Percentiles rank a stretch among this genome's conserved stretches.
Evolutionary conservation across 2,888 invertebrate genomes (phyloP).

Genomic region (Thereva nobilitata): DNA sequence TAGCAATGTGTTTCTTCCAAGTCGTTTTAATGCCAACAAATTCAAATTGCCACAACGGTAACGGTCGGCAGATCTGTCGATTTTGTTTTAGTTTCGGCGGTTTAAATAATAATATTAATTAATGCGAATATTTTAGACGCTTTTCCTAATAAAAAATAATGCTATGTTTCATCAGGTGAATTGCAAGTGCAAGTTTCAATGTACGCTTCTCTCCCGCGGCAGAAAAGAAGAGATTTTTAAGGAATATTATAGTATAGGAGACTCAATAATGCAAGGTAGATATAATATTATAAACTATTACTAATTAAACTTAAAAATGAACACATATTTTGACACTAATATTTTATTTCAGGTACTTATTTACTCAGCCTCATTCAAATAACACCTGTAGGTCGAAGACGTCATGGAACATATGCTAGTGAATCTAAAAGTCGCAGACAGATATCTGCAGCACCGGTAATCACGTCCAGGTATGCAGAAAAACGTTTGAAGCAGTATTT

Average conservation of each 20-base stretch:
- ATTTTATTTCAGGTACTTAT: conserved; percentile 33
- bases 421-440: conserved; percentile 30
- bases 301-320: conserved; percentile 19
- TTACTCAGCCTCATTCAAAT: conserved; percentile 28
- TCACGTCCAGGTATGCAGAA: conserved; percentile 19
- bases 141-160: not conserved
- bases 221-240: conserved; percentile 31
- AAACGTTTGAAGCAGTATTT: conserved; percentile 23
- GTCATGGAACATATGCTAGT: conserved; percentile 27
- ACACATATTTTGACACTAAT: conserved; percentile 16
- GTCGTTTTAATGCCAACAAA: too few species aligned
- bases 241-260: conserved; percentile 31
- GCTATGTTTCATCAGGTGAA: conserved; percentile 26
- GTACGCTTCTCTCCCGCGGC: conserved; percentile 19
- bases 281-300: conserved; percentile 11
- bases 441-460: conserved; percentile 30
- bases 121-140: conserved; percentile 17
- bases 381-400: conserved; percentile 33
- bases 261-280: conserved; percentile 29
- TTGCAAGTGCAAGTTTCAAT: conserved; percentile 34
- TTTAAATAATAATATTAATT: conserved; percentile 16
- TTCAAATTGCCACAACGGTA: too few species aligned
- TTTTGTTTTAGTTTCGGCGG: too few species aligned
- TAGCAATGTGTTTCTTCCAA: conserved; percentile 10
- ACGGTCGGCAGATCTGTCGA: too few species aligned